phyloP scores from a whole-genome alignment of 37 sponge, comb jelly and placozoan species.

The Cladorhizidae sp. region DNA sequence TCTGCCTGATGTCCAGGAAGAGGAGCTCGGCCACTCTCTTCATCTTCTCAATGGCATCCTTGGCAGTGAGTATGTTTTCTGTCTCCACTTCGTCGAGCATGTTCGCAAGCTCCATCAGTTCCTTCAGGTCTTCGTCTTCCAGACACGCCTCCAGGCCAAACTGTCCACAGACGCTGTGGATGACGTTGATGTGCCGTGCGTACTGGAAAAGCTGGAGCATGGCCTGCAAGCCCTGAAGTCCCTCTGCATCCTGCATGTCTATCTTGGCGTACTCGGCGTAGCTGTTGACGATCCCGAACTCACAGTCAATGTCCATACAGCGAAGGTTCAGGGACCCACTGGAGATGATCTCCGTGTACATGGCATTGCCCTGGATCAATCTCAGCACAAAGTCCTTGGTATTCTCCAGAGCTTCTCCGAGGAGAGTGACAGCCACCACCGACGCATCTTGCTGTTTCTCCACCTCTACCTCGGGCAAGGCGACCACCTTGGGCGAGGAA shows the following conservation, averaged over 20 bases:
- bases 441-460: background rate
- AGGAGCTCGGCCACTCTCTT: constrained; percentile 37
- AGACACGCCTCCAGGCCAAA: constrained; percentile 63
- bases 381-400: constrained; percentile 42
- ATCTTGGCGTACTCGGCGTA: constrained; percentile 21
- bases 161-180: constrained; percentile 68
- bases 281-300: constrained; percentile 36
- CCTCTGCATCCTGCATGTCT: constrained; percentile 20
- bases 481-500: background rate
- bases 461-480: constrained; percentile 2
- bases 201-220: constrained; percentile 76
- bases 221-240: constrained; percentile 37
- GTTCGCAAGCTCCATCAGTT: constrained; percentile 45
- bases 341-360: constrained; percentile 51
- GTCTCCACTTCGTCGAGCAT: constrained; percentile 17
- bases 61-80: constrained; percentile 48
- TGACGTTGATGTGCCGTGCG: constrained; percentile 43
- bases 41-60: constrained; percentile 48
- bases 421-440: background rate
- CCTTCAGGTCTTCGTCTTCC: constrained; percentile 32
- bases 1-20: background rate
- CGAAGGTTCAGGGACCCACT: constrained; percentile 30
- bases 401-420: constrained; percentile 34
- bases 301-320: constrained; percentile 46
- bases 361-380: constrained; percentile 57